Percentiles rank a stretch among this genome's conserved stretches.
Evolutionary conservation across 1,140 invertebrate species (phyloP).

Genomic region (Prorops nasuta): DNA sequence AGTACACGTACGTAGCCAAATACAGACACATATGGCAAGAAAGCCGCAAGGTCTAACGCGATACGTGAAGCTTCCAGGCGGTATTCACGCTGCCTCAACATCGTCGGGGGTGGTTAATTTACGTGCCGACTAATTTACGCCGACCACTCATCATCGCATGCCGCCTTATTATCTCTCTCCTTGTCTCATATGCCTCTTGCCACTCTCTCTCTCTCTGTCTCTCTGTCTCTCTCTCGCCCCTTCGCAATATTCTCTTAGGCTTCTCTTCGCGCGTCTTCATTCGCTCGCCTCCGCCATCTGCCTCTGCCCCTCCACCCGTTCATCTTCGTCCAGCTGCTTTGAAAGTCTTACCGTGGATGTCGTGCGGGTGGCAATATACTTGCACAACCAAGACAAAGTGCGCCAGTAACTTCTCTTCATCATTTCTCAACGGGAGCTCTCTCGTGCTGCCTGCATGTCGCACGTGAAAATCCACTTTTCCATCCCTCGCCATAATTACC

Average conservation of each 20-base stretch:
- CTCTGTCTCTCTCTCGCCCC: not conserved
- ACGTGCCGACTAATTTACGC: constrained; percentile 42
- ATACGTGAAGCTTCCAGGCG: constrained; percentile 1
- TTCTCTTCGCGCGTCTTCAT: not conserved
- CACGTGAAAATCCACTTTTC: too few relatives aligned
- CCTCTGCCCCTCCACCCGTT: too few relatives aligned
- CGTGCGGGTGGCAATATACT: constrained; percentile 9
- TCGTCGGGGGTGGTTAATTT: constrained; percentile 42
- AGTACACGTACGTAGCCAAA: too few relatives aligned
- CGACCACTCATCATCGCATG: constrained; percentile 40
- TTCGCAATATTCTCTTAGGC: not conserved
- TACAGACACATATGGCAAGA: too few relatives aligned
- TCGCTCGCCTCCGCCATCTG: not conserved
- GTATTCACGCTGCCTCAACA: constrained; percentile 10
- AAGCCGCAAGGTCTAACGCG: too few relatives aligned
- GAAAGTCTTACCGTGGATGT: not conserved
- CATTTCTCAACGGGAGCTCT: too few relatives aligned
- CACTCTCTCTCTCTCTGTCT: not conserved
- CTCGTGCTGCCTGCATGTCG: too few relatives aligned
- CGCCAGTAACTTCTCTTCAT: constrained; percentile 12
- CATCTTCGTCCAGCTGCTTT: too few relatives aligned
- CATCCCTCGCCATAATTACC: too few relatives aligned
- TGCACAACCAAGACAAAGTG: constrained; percentile 13
- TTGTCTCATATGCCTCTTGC: not conserved
- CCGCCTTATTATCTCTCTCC: constrained; percentile 33